Percentiles rank a stretch among this genome's conserved stretches.
Evolutionary conservation across 2,113 vertebrate species (phyloP).

Genomic region (Zosterops hypoxanthus): DNA sequence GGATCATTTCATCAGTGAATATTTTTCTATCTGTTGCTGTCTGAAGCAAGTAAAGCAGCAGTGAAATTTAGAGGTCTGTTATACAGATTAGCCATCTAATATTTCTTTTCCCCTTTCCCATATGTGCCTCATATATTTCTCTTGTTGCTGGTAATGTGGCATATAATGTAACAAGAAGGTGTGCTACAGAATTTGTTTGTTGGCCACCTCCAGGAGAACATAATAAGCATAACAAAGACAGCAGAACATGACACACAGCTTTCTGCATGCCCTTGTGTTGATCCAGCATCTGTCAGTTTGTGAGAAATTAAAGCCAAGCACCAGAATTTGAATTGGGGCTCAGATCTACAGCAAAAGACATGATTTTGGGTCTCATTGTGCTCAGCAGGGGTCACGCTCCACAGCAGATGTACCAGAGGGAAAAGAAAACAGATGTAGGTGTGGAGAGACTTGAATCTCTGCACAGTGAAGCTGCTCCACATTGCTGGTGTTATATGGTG

Average conservation of each 20-base stretch:
- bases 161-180: slow-evolving; percentile 46
- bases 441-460: not conserved
- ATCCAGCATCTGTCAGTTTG: slow-evolving; percentile 6
- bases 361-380: slow-evolving; percentile 9
- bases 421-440: slow-evolving; percentile 66
- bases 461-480: not conserved
- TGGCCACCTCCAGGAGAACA: not conserved
- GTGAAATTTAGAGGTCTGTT: not conserved
- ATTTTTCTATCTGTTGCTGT: not conserved
- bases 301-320: slow-evolving; percentile 43
- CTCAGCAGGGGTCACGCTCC: slow-evolving; percentile 39
- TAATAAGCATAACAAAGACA: slow-evolving; percentile 23
- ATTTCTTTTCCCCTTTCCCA: not conserved
- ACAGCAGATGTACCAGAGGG: slow-evolving; percentile 49
- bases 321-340: slow-evolving; percentile 47
- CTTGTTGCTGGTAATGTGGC: not conserved
- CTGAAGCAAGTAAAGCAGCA: not conserved
- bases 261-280: not conserved
- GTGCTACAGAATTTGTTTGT: slow-evolving; percentile 23
- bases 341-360: slow-evolving; percentile 20
- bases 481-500: slow-evolving; percentile 4
- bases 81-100: slow-evolving; percentile 3
- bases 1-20: not conserved
- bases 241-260: not conserved
- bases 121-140: not conserved